Percentiles rank a stretch among this genome's conserved stretches.
Conservation (phyloP, 2,113 vertebrate genomes). For the Oenanthe melanoleuca region DNA sequence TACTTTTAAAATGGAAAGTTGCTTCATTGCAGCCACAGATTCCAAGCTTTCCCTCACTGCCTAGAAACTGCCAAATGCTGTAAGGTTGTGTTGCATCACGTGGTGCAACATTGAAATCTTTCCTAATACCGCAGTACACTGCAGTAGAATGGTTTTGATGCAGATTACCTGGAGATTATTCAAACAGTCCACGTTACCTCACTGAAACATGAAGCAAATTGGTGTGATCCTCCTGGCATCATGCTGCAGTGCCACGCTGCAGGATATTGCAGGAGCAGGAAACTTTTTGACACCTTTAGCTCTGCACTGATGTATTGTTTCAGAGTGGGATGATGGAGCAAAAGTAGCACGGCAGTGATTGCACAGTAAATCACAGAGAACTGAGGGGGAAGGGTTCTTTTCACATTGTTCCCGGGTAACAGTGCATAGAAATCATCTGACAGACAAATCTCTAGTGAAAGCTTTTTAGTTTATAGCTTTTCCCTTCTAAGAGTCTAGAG, state of each 20-base stretch:
- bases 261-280: not conserved
- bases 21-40: not conserved
- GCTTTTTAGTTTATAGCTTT: not conserved
- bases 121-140: constrained; percentile 62
- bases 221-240: not conserved
- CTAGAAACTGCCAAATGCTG: not conserved
- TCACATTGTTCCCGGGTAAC: not conserved
- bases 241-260: not conserved
- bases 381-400: not conserved
- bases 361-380: not conserved
- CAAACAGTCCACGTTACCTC: not conserved
- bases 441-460: not conserved
- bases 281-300: not conserved
- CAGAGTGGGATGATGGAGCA: not conserved
- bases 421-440: not conserved
- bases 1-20: not conserved
- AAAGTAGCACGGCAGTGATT: not conserved
- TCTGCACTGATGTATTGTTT: not conserved
- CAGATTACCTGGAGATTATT: constrained; percentile 22
- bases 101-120: constrained; percentile 11
- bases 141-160: constrained; percentile 56
- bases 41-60: not conserved
- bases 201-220: not conserved
- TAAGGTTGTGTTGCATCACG: not conserved
- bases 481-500: not conserved